These are phyloP conservation scores for Oreochromis aureus DNA, from an alignment of 2,113 vertebrate species.

Conservation along the genomic window DNA sequence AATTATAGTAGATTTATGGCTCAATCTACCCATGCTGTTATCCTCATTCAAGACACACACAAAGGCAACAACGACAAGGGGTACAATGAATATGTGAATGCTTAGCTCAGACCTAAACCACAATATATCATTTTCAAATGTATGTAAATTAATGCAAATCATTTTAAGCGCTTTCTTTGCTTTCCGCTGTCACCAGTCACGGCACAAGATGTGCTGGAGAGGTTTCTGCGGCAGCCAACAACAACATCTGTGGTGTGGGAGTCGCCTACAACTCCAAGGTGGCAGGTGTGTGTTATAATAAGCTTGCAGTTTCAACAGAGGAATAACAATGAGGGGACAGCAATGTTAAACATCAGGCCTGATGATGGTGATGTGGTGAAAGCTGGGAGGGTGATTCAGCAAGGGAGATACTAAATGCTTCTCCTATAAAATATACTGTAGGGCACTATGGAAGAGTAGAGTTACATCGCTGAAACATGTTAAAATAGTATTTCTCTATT, in stretches of 20 bases:
- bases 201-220: constrained; percentile 96
- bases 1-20: background rate
- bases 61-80: background rate
- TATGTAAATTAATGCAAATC: constrained; percentile 34
- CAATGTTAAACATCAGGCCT: background rate
- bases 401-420: background rate
- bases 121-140: constrained; percentile 2
- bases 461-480: background rate
- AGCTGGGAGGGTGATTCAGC: background rate
- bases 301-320: background rate
- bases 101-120: background rate
- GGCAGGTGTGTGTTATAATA: constrained; percentile 79
- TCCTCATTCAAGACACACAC: background rate
- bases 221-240: constrained; percentile 95
- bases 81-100: background rate
- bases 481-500: background rate
- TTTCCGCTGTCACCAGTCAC: constrained; percentile 74
- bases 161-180: background rate
- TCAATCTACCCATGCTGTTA: background rate
- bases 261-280: constrained; percentile 97
- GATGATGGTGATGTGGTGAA: constrained; percentile 5
- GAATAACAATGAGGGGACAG: constrained; percentile 15
- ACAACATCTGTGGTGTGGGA: constrained; percentile 97
- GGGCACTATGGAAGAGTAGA: background rate
- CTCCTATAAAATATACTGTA: background rate